Evolutionary conservation across 2,888 invertebrate species (phyloP).

Genomic region (Metacarcinus magister): DNA sequence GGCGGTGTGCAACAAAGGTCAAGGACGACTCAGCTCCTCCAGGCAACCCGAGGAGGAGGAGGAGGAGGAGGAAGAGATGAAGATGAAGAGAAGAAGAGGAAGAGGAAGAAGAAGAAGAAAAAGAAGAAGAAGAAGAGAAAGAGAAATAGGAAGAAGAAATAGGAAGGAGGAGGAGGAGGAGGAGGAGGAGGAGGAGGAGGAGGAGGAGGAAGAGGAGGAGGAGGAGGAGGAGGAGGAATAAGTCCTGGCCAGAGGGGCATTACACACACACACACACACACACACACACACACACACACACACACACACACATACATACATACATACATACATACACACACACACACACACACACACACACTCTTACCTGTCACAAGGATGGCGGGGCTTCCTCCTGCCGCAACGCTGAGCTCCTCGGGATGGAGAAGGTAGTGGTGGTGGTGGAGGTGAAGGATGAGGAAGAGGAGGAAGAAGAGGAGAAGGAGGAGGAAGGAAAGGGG

Average conservation of each 20-base stretch:
- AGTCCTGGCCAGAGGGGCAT: constrained; percentile 16
- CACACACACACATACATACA: not conserved
- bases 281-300: constrained; percentile 49
- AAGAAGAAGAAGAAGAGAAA: not conserved
- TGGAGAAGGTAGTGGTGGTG: not conserved
- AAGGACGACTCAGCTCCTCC: constrained; percentile 60
- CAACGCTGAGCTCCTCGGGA: not conserved
- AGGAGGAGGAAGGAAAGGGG: not conserved
- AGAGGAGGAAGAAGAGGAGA: not conserved
- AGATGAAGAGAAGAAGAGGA: constrained; percentile 6
- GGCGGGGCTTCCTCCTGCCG: constrained; percentile 62
- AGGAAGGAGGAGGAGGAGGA: not conserved
- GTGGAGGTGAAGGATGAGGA: not conserved
- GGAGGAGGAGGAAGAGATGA: not conserved
- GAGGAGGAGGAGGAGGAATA: not conserved
- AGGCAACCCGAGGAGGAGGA: not conserved
- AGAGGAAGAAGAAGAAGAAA: not conserved
- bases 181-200: not conserved
- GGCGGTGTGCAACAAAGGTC: constrained; percentile 70
- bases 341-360: not conserved
- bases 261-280: constrained; percentile 30
- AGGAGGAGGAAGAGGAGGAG: not conserved
- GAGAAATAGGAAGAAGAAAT: not conserved
- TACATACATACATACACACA: not conserved
- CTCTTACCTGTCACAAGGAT: constrained; percentile 72